Conservation (phyloP, 2,113 vertebrate genomes). For the Pholis gunnellus region DNA sequence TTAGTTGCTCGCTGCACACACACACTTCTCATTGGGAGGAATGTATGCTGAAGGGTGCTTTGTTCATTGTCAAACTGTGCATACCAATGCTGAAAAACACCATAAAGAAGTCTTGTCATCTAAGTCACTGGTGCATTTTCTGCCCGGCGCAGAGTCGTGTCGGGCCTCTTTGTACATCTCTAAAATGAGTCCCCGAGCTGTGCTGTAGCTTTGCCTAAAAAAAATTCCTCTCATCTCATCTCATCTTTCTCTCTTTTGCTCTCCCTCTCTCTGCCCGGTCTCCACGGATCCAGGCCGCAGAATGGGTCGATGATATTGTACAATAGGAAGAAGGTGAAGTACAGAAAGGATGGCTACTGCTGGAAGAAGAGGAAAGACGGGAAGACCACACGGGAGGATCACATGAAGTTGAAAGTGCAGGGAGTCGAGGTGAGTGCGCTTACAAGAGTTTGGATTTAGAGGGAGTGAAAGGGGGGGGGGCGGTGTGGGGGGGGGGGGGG, state of each 20-base stretch:
- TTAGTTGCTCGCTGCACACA: constrained; percentile 48
- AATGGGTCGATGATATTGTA: constrained; percentile 99
- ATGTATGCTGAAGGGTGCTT: constrained; percentile 75
- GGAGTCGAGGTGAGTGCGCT: constrained; percentile 95
- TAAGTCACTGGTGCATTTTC: constrained; percentile 78
- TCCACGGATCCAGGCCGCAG: constrained; percentile 91
- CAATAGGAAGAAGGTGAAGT: constrained; percentile 99
- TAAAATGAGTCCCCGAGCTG: constrained; percentile 76
- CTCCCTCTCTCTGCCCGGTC: constrained; percentile 51
- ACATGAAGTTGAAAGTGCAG: constrained; percentile 99
- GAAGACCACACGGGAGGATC: constrained; percentile 98
- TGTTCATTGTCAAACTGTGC: constrained; percentile 79
- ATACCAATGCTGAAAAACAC: constrained; percentile 74
- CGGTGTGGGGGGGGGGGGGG: neutral
- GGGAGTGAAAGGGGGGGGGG: constrained; percentile 1
- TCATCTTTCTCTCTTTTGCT: constrained; percentile 47
- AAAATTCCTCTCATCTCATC: constrained; percentile 62
- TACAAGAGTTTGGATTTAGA: constrained; percentile 47
- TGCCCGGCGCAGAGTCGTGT: constrained; percentile 64
- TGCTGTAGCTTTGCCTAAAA: constrained; percentile 78
- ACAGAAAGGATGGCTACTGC: constrained; percentile 99
- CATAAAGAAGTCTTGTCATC: constrained; percentile 79
- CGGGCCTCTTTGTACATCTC: constrained; percentile 75
- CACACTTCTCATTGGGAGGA: constrained; percentile 57
- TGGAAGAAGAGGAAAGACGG: constrained; percentile 99